Conservation (phyloP, 2,113 vertebrate genomes). For the Oenanthe melanoleuca region DNA sequence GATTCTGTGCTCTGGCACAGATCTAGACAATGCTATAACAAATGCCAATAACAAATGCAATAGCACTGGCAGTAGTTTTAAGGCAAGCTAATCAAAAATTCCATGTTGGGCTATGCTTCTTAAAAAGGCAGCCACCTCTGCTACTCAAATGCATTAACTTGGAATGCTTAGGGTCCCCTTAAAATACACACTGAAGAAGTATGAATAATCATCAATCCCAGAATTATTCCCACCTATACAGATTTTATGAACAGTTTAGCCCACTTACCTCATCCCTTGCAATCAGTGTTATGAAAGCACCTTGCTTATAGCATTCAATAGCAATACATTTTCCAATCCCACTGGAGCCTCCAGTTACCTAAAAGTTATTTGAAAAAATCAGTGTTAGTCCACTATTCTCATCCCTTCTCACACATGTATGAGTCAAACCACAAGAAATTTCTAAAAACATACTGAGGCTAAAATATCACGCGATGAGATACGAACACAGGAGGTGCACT, state of each 20-base stretch:
- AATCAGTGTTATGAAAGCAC: constrained; percentile 96
- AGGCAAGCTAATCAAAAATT: background rate
- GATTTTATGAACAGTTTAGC: background rate
- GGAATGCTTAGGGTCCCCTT: background rate
- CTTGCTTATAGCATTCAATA: constrained; percentile 93
- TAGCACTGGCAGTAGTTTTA: background rate
- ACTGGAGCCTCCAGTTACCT: constrained; percentile 98
- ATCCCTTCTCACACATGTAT: background rate
- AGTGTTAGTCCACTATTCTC: background rate
- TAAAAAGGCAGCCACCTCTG: background rate
- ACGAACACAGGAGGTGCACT: background rate
- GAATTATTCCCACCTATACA: background rate
- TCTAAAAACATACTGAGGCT: background rate
- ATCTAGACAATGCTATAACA: background rate
- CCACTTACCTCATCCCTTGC: constrained; percentile 91
- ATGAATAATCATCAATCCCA: background rate
- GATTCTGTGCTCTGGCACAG: background rate
- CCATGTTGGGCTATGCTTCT: background rate
- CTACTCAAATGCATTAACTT: background rate
- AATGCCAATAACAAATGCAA: background rate
- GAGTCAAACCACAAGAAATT: background rate
- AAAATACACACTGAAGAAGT: background rate
- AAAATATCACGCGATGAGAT: background rate
- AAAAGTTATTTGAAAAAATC: background rate
- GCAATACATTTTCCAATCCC: constrained; percentile 97